phyloP scores from a whole-genome alignment of 64 coral and sea anemone species.

The Actinia tenebrosa region DNA sequence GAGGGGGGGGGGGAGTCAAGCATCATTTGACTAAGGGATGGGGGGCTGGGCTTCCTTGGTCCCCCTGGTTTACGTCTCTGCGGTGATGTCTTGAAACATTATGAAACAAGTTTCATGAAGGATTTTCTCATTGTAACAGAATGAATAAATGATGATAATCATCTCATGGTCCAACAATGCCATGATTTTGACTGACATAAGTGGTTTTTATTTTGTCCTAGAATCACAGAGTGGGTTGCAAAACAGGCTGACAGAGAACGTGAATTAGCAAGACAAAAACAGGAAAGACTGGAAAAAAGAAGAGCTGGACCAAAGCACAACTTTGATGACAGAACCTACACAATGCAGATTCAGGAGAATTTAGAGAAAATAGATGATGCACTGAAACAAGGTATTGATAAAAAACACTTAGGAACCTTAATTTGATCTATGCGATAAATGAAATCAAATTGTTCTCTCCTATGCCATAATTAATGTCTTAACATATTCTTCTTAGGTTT shows the following conservation, averaged over 20 bases:
- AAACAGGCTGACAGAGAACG: conserved; percentile 86
- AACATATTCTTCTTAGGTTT: not conserved
- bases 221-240: conserved; percentile 93
- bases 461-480: not conserved
- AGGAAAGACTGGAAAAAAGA: conserved; percentile 61
- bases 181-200: not conserved
- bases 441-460: not conserved
- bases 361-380: conserved; percentile 81
- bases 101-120: too few species aligned
- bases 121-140: too few species aligned
- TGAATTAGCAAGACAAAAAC: conserved; percentile 73
- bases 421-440: not conserved
- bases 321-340: conserved; percentile 93
- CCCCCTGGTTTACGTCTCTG: too few species aligned
- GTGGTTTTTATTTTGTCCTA: conserved; percentile 10
- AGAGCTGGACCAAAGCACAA: conserved; percentile 76
- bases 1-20: too few species aligned
- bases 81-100: too few species aligned
- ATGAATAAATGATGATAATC: too few species aligned
- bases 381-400: conserved; percentile 74
- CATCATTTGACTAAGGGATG: too few species aligned
- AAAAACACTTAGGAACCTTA: not conserved
- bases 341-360: conserved; percentile 82
- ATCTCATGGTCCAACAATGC: not conserved
- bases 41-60: too few species aligned